Evolutionary conservation across 2,113 vertebrate species (phyloP).

Genomic region (Terrapene triunguis): DNA sequence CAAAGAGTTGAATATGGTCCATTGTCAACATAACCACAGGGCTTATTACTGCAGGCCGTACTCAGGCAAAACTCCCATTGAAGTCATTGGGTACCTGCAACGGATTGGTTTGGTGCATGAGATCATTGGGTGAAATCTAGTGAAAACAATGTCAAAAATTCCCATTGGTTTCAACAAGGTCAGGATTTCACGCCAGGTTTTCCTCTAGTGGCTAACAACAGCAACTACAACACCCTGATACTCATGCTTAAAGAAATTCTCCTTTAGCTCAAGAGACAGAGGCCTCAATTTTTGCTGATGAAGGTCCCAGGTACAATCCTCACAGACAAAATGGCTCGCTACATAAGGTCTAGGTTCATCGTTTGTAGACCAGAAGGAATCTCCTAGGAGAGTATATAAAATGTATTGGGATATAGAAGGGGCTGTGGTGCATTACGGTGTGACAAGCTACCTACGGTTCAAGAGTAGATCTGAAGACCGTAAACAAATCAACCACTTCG

Average conservation of each 20-base stretch:
- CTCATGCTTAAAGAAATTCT: background rate
- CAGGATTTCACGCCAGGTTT: background rate
- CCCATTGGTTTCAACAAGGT: background rate
- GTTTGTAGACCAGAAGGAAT: background rate
- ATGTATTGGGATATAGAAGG: background rate
- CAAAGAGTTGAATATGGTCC: background rate
- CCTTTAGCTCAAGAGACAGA: background rate
- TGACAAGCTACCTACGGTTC: background rate
- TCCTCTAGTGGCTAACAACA: background rate
- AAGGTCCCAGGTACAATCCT: background rate
- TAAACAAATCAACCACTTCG: rapidly evolving
- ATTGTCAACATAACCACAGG: background rate
- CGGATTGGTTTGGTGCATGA: background rate
- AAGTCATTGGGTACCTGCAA: background rate
- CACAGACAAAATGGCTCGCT: background rate
- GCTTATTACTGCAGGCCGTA: rapidly evolving
- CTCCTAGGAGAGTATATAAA: background rate
- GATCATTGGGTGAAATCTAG: background rate
- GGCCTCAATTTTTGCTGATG: background rate
- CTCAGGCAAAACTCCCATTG: background rate
- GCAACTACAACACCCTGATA: background rate
- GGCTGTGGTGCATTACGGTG: background rate
- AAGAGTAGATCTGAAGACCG: background rate
- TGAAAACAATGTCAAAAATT: rapidly evolving
- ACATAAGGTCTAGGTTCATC: rapidly evolving